A percentile compares a stretch with the other conserved stretches of the same genome.
Conservation (phyloP, 1,140 invertebrate genomes). For the Aphidius gifuensis region DNA sequence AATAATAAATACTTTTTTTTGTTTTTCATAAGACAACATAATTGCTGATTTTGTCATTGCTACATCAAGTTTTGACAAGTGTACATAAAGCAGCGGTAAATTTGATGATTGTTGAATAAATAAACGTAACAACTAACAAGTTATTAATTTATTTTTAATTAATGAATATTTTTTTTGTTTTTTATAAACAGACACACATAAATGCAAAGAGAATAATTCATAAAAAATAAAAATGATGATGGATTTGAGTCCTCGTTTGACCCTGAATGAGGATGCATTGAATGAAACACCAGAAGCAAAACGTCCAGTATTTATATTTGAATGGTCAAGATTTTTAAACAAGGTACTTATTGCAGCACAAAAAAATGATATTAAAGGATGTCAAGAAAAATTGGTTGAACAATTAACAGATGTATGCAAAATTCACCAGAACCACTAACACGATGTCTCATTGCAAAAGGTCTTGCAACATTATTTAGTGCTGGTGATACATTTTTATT, state of each 20-base stretch:
- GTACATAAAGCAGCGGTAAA: no score
- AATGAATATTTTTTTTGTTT: no score
- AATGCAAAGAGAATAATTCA: constrained; percentile 32
- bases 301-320: constrained; percentile 64
- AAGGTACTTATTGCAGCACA: constrained; percentile 90
- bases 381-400: constrained; percentile 92
- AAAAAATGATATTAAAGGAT: constrained; percentile 94
- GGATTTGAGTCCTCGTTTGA: constrained; percentile 80
- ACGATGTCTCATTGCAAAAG: constrained; percentile 85
- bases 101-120: no score
- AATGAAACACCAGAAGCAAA: constrained; percentile 83
- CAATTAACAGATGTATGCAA: constrained; percentile 88
- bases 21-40: no score
- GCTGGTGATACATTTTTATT: constrained; percentile 70
- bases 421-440: constrained; percentile 89
- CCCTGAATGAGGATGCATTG: constrained; percentile 91
- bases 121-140: no score
- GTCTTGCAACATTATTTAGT: constrained; percentile 91
- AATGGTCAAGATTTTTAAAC: constrained; percentile 95
- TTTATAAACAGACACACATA: no score
- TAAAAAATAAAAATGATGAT: constrained; percentile 48
- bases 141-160: no score
- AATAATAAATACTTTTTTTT: no score
- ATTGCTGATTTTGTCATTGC: no score
- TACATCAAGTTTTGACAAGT: no score